Base-by-base conservation (phyloP, 2,888 invertebrate genomes). In the Proisotoma minuta region DNA sequence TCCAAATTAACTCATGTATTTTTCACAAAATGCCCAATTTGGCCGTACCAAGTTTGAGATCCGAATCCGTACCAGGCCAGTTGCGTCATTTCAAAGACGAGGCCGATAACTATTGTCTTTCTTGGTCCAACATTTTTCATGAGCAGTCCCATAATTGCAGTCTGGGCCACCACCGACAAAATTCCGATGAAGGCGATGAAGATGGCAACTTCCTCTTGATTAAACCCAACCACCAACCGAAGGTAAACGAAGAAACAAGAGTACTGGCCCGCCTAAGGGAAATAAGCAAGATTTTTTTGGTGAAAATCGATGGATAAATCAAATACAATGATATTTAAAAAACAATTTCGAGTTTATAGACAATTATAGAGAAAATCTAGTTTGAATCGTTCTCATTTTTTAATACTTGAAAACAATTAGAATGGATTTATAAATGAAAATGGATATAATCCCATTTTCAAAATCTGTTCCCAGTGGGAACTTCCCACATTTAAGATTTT, bases 201-300 rank as follows among this genome's bases (percentile, higher is more conserved):
- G 74, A 95, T 87, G 60, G 98, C 96, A 75, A 99, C 97, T 84
- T 93, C 91, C 76, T 92, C 87, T 64, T 88, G 89, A 74, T 88
- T 89, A 81, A 99, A 99, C 73, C 92, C 93, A 89, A 99, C 95
- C 76, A 87, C 94, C 78, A 98, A 83, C 81, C 93, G 93, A 73
- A 99, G 84, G 81, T 99, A 99, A 75, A 99, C 98, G 82, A 99
- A 99, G 82, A 99, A 97, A 81, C 98, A 98, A 63, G 98, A 98
- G 81, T 99, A 99, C 82, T 99, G 96, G 73, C 98, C 98, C 43
- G 91, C 91, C 73, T 73, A 39, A 8, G 26, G 43, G 12, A 50
- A 62, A 52, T 20, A 24, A 22, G 12, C 53, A 59, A 53, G 3
- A 50, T 26, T n/a, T n/a, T n/a, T n/a, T n/a, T n/a, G n/a, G n/a